Evolutionary conservation across 2,888 invertebrate genomes (phyloP), one percentile per base, ranked within the genome.

Genomic region (Magallana nippona): DNA sequence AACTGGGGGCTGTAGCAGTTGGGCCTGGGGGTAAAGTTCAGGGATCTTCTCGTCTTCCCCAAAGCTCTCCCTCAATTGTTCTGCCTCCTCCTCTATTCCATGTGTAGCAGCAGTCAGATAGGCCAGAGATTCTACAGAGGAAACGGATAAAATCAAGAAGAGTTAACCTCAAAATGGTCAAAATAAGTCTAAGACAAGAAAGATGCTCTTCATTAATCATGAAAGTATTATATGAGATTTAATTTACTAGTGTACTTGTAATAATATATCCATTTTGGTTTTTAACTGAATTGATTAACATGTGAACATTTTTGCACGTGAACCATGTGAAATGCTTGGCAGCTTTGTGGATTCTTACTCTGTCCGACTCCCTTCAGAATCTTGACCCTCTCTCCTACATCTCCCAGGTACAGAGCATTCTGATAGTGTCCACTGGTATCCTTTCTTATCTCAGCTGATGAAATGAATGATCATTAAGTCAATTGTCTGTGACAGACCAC

Each of bases 361-460:
- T 94, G 94, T 86, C 94, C 94, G 90, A 93, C 93, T 55, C 86
- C 89, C 82, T 93, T 92, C 22, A 94, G 92, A 57, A 94, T 94
- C 91, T 96, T 96, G 0, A 98, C 96, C 58, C 98, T 96, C 94
- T 99, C 99, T 77, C 95, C 95, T 19, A 98, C 96, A 94, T 99
- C 99, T 0, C 99, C 99, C 1, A 99, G 94, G 22, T 98, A 95
- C 87, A 99, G 95, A 0, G 98, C 98, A 1, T 97, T 98, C 94
- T 99, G 98, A 95, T 98, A 99, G 93, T 99, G 99, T 0, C 98
- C 98, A 2, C 98, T 98, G 1, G 97, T 96, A 92, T 99, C 99
- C 94, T 99, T 99, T 15, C 99, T 96, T 81, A 99, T 98, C 95
- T 99, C 99, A 0, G 99, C 99, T 94, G 89, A 60, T 91, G 89